Base-by-base conservation (phyloP, 1,140 invertebrate genomes). In the Bombus sibiricus region DNA sequence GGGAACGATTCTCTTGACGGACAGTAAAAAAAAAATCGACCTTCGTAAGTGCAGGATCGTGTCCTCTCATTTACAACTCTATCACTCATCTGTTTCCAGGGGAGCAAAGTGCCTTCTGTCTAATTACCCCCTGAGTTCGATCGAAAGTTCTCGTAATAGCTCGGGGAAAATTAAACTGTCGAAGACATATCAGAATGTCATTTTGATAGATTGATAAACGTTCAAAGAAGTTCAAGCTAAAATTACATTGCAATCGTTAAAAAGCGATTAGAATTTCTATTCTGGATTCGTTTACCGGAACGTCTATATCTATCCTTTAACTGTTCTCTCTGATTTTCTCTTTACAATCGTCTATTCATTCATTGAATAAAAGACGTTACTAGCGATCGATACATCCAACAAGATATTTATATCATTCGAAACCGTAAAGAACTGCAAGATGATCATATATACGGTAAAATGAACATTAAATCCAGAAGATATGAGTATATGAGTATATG, bases 31-130 rank as follows among this genome's bases (percentile, higher is more conserved):
- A 84, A 71, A 41, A 8, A 75, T 75, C 34, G 59, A 25, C 28
- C 37, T 3, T n/a, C 47, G 57, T 84, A 79, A 87, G 81, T 84
- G 86, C 85, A 28, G 43, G 85, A 77, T 79, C 86, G 69, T 84
- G 86, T 87, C 57, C 62, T 66, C 22, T 75, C 82, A 59, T 87
- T 83, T 71, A 68, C 75, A 64, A 72, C 74, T 74, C 68, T 79
- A 62, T 68, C 73, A 25, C 69, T 47, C 68, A 57, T 77, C 57
- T 28, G 28, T 57, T 64, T 79, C 39, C 15, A 25, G 10, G 9
- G 37, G 25, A 12, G n/a, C 34, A 37, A 28, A 43, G 34, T 22
- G 64, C 32, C 69, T 73, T 59, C 76, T 57, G 53, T 85, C 76
- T 85, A 85, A 85, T 85, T 85, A 85, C 64, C 68, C 76, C 6